A percentile compares a stretch with the other conserved stretches of the same genome.
These are phyloP conservation scores for Eueremaeus valkanovi DNA, from an alignment of 2,888 invertebrate species.

Conservation along the genomic window DNA sequence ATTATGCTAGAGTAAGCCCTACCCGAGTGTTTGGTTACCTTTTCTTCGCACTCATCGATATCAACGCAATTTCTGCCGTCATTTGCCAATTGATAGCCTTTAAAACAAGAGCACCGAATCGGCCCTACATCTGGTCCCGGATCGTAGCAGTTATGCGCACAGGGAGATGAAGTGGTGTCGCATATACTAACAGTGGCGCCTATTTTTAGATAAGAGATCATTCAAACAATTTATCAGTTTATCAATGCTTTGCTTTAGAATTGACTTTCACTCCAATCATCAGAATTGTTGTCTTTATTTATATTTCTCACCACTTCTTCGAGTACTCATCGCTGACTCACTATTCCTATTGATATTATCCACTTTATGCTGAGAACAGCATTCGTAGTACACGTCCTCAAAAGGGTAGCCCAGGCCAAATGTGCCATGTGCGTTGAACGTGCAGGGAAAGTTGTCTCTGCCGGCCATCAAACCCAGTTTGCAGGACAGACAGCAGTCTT, in stretches of 20 bases:
- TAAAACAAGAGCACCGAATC: slow-evolving; percentile 64
- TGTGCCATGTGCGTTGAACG: slow-evolving; percentile 52
- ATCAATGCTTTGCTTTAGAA: too few relatives aligned
- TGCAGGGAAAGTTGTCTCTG: slow-evolving; percentile 58
- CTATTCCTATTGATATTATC: not conserved
- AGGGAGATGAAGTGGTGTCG: slow-evolving; percentile 30
- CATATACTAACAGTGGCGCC: slow-evolving; percentile 27
- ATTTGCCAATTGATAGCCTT: slow-evolving; percentile 64
- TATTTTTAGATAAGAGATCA: not conserved
- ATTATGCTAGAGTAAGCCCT: too few relatives aligned
- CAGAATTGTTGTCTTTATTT: not conserved
- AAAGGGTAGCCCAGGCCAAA: slow-evolving; percentile 21
- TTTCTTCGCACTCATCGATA: slow-evolving; percentile 65
- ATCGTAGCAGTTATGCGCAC: slow-evolving; percentile 39
- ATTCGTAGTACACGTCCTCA: slow-evolving; percentile 28
- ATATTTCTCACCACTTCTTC: slow-evolving; percentile 16
- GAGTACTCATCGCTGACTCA: not conserved
- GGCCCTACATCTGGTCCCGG: slow-evolving; percentile 3
- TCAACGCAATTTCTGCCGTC: slow-evolving; percentile 58
- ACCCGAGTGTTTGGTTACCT: too few relatives aligned
- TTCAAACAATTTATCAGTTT: too few relatives aligned
- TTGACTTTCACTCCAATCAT: too few relatives aligned
- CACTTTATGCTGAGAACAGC: slow-evolving; percentile 10
- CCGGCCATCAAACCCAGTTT: slow-evolving; percentile 62
- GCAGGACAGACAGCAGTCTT: slow-evolving; percentile 64